These are phyloP conservation scores for Oasisia sp. DNA, from an alignment of 2,888 invertebrate genomes.

Conservation along the genomic window DNA sequence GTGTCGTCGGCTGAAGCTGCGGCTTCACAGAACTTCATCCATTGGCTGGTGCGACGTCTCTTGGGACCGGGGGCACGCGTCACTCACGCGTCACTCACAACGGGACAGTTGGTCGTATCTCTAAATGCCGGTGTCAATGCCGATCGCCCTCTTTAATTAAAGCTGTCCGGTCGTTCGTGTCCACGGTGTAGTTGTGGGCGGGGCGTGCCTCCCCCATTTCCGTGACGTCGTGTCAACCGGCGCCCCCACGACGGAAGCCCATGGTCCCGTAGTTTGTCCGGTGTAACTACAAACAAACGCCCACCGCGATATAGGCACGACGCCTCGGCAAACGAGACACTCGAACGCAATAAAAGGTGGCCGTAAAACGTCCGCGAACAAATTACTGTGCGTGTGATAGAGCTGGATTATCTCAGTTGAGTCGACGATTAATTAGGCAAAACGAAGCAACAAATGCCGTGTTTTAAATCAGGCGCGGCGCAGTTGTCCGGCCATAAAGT, in stretches of 20 bases:
- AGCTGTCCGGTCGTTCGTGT: background rate
- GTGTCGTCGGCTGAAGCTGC: background rate
- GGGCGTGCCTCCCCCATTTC: background rate
- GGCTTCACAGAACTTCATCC: background rate
- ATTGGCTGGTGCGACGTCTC: background rate
- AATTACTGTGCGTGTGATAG: background rate
- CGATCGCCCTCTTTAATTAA: background rate
- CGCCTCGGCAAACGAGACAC: background rate
- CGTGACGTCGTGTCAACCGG: background rate
- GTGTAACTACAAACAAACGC: slow-evolving; percentile 6
- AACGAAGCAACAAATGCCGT: slow-evolving; percentile 12
- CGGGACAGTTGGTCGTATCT: background rate
- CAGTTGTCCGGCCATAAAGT: background rate
- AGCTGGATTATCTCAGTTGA: background rate
- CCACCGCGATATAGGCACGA: background rate
- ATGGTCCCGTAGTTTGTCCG: background rate
- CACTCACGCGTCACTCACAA: background rate
- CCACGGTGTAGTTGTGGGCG: background rate
- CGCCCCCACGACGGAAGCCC: background rate
- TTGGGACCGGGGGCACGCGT: background rate
- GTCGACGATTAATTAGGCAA: background rate
- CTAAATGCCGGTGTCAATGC: background rate
- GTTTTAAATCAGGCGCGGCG: background rate
- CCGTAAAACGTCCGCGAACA: background rate
- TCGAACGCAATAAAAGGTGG: slow-evolving; percentile 1